phyloP scores from a whole-genome alignment of 64 coral and sea anemone species.

The Stichodactyla mertensii region DNA sequence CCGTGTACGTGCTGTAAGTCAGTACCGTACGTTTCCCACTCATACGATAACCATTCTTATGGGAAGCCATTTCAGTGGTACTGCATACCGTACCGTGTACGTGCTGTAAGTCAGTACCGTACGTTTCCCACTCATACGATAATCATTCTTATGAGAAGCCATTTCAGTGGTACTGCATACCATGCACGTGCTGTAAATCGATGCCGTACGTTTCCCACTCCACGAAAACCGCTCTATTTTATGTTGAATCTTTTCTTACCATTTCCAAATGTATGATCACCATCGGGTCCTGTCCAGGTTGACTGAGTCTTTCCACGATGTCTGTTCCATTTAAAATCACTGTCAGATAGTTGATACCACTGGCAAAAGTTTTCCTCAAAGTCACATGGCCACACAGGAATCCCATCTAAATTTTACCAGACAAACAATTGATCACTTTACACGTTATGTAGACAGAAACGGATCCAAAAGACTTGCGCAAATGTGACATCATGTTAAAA shows the following conservation, averaged over 20 bases:
- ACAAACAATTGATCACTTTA: too few species aligned
- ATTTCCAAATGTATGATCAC: slow-evolving; percentile 34
- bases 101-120: too few species aligned
- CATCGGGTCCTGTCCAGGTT: slow-evolving; percentile 16
- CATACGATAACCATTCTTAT: too few species aligned
- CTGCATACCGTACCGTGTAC: too few species aligned
- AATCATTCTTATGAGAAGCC: too few species aligned
- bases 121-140: too few species aligned
- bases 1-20: too few species aligned
- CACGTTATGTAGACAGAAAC: background rate
- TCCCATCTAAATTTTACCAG: slow-evolving; percentile 4
- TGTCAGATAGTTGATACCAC: slow-evolving; percentile 49
- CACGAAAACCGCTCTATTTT: background rate
- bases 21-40: too few species aligned
- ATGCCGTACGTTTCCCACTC: background rate
- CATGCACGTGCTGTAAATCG: too few species aligned
- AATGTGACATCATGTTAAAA: too few species aligned
- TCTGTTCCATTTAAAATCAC: slow-evolving; percentile 47
- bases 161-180: too few species aligned
- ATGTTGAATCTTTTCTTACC: slow-evolving; percentile 1
- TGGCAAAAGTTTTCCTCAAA: slow-evolving; percentile 66
- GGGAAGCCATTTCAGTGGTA: too few species aligned
- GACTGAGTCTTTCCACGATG: slow-evolving; percentile 26
- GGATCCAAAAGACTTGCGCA: background rate
- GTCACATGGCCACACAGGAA: slow-evolving; percentile 48